Percentiles rank a stretch among this genome's conserved stretches.
Evolutionary conservation across 1,140 invertebrate species (phyloP).

Genomic region (Philopotamus ludificatus): DNA sequence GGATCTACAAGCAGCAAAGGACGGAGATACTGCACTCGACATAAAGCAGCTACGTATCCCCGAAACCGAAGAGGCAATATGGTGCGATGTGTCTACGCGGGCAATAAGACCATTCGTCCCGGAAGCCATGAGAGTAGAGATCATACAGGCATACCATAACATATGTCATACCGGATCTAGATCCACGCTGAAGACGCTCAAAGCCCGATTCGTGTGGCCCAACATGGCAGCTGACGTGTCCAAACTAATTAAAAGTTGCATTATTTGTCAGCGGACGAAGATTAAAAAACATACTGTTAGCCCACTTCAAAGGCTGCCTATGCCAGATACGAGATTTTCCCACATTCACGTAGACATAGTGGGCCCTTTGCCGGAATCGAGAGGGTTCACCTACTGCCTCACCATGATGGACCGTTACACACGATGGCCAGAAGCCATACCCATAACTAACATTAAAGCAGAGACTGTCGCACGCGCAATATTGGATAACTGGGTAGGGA

Average conservation of each 20-base stretch:
- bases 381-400: constrained; percentile 45
- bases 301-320: too few relatives aligned
- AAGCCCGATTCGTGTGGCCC: constrained; percentile 43
- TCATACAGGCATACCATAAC: constrained; percentile 29
- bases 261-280: constrained; percentile 39
- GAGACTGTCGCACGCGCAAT: not conserved
- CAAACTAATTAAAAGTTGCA: constrained; percentile 37
- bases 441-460: not conserved
- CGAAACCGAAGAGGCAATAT: not conserved
- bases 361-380: constrained; percentile 42
- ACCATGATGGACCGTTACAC: constrained; percentile 51
- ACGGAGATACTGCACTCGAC: constrained; percentile 8
- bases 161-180: constrained; percentile 34
- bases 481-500: not conserved
- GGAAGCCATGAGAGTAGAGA: constrained; percentile 19
- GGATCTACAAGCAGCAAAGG: not conserved
- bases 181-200: constrained; percentile 35
- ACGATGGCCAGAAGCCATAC: constrained; percentile 46
- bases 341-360: constrained; percentile 46
- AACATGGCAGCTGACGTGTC: constrained; percentile 26
- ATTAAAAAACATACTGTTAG: too few relatives aligned
- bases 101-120: constrained; percentile 21
- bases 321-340: too few relatives aligned
- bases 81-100: constrained; percentile 9
- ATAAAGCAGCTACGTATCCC: constrained; percentile 4